Percentiles rank a stretch among this genome's conserved stretches.
Conservation (phyloP, 2,888 invertebrate species). For the Ischnura elegans region DNA sequence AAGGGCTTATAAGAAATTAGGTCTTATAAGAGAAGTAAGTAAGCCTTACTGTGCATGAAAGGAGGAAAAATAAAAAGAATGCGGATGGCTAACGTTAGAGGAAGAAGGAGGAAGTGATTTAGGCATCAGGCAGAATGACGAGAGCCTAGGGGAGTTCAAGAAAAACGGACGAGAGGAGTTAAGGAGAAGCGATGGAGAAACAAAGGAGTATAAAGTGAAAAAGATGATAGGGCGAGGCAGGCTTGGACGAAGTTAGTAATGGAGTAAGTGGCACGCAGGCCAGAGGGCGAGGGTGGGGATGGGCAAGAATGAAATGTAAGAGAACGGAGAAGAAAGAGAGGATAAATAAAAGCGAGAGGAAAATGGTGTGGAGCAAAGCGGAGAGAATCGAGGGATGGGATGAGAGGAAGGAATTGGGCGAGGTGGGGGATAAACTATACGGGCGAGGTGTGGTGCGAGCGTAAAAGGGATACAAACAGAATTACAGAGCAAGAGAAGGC, state of each 20-base stretch:
- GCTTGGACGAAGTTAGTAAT: background rate
- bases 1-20: background rate
- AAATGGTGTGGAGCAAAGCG: background rate
- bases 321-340: background rate
- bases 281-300: too few relatives aligned
- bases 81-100: background rate
- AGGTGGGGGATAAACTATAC: background rate
- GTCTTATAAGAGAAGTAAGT: too few relatives aligned
- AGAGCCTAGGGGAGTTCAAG: background rate
- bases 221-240: background rate
- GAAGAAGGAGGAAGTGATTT: background rate
- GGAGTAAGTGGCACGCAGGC: background rate
- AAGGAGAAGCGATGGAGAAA: constrained; percentile 25
- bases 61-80: background rate
- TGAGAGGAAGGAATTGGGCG: background rate
- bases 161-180: constrained; percentile 10
- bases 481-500: constrained; percentile 33
- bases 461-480: constrained; percentile 1
- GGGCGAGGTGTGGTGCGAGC: background rate
- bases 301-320: background rate
- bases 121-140: background rate
- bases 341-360: background rate
- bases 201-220: constrained; percentile 23
- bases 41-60: background rate
- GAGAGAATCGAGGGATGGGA: background rate